Base-by-base conservation (phyloP, 2,113 vertebrate genomes). In the Vulpes vulpes region DNA sequence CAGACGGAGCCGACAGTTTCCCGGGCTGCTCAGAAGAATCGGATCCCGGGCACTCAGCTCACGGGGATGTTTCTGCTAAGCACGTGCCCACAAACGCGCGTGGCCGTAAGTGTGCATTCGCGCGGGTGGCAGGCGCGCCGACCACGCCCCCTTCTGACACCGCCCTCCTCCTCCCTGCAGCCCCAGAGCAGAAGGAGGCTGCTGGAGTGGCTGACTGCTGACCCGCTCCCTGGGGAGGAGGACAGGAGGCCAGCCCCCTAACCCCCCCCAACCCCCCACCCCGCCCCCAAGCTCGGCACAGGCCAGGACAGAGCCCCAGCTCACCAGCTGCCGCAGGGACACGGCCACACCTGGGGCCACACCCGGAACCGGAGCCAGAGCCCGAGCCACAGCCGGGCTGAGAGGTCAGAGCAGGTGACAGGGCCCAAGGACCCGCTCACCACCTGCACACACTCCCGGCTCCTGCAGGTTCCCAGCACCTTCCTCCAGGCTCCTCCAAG, bases 191-290 rank as follows among this genome's bases (percentile, higher is more conserved):
- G 6, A 9, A 0, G 11, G 3, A 86, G 9, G 19, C 25, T 89
- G 17, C 1, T 62, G 78, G 20, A 65, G n/a, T 23, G 16, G 59
- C 25, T 0, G 32, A 22, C 12, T 2, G 23, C 23, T 27, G 53
- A 51, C 0, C 1, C 3, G 8, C 9, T 5, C 35, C 32, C 57
- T 30, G 30, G 51, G 5, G 25, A 79, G 0, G 0, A 92, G 57
- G 16, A 20, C 3, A 27, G 8, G 35, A 32, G 7, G 11, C 71
- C 1, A 19, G 51, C 1, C 4, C 25, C 49, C 35, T 65, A 35
- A 2, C 35, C 35, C 35, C 35, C 35, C 49, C 69, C 67, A 49
- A 15, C 8, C 8, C 12, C 49, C 3, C 23, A 8, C 2, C 43
- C 43, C 43, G 35, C 9, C 3, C 73, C 69, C 67, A 49, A 15